phyloP scores from a whole-genome alignment of 2,113 vertebrate genomes.

The Dryoscopus gambensis region DNA sequence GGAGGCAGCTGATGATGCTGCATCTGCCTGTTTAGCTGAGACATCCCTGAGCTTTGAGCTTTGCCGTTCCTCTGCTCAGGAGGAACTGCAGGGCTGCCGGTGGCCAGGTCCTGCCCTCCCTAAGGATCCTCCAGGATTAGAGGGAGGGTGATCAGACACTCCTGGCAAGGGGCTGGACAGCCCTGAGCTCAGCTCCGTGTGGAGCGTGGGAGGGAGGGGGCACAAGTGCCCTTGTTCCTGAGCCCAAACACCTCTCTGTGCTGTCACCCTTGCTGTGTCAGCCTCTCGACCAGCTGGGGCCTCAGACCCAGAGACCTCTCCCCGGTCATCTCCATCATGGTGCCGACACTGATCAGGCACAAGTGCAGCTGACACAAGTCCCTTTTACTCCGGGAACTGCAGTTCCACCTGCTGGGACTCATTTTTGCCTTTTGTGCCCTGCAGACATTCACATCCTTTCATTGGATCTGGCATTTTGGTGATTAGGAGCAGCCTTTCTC shows the following conservation, averaged over 20 bases:
- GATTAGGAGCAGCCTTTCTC: background rate
- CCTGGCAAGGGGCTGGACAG: background rate
- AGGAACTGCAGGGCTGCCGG: background rate
- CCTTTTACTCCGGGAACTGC: background rate
- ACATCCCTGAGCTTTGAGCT: background rate
- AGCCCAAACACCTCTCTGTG: background rate
- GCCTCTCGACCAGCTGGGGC: background rate
- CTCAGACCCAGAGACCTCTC: background rate
- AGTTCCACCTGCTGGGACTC: background rate
- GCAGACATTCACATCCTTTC: background rate
- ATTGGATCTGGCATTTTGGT: background rate
- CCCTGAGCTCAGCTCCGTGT: rapidly evolving
- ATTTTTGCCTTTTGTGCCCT: background rate
- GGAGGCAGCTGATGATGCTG: background rate
- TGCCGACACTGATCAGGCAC: background rate
- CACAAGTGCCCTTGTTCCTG: background rate
- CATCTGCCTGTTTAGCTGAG: background rate
- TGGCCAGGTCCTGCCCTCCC: background rate
- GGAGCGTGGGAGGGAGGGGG: background rate
- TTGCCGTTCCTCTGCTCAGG: background rate
- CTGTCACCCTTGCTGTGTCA: rapidly evolving
- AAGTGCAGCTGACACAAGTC: background rate
- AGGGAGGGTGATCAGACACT: background rate
- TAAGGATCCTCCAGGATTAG: background rate
- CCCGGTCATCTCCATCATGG: rapidly evolving